Evolutionary conservation across 2,888 invertebrate species (phyloP).

Genomic region (Sussaba pulchella): DNA sequence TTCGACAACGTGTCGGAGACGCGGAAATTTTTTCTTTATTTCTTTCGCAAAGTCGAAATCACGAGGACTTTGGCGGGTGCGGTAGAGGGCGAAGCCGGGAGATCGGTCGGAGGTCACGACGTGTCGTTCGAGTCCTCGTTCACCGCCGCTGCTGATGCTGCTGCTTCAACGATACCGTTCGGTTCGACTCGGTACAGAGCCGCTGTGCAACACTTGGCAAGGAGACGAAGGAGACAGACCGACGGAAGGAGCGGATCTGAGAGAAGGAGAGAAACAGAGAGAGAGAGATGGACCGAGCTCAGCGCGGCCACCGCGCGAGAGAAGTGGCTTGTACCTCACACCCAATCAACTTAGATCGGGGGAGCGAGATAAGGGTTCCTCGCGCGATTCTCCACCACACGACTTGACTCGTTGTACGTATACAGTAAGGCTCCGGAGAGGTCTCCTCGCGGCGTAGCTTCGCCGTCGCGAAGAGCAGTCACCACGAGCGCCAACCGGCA

Average conservation of each 20-base stretch:
- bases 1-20: neutral
- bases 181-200: conserved; percentile 44
- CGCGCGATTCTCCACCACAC: conserved; percentile 63
- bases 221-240: neutral
- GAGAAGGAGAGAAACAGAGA: conserved; percentile 44
- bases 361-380: conserved; percentile 78
- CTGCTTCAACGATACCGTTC: conserved; percentile 52
- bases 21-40: neutral
- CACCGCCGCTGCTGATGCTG: conserved; percentile 27
- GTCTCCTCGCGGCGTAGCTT: conserved; percentile 43
- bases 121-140: conserved; percentile 66
- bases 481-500: conserved; percentile 22
- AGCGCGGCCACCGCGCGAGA: conserved; percentile 76
- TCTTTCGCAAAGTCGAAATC: conserved; percentile 25
- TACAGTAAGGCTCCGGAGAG: conserved; percentile 18
- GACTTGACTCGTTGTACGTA: conserved; percentile 12
- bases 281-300: conserved; percentile 33
- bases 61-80: conserved; percentile 1
- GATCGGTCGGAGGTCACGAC: conserved; percentile 63
- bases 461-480: conserved; percentile 54
- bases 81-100: conserved; percentile 39
- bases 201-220: conserved; percentile 36
- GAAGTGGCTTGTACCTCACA: conserved; percentile 82
- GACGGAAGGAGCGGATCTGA: conserved; percentile 5
- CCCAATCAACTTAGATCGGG: conserved; percentile 83